Conservation (phyloP, 2,113 vertebrate genomes). For the Muntiacus muntjak region DNA sequence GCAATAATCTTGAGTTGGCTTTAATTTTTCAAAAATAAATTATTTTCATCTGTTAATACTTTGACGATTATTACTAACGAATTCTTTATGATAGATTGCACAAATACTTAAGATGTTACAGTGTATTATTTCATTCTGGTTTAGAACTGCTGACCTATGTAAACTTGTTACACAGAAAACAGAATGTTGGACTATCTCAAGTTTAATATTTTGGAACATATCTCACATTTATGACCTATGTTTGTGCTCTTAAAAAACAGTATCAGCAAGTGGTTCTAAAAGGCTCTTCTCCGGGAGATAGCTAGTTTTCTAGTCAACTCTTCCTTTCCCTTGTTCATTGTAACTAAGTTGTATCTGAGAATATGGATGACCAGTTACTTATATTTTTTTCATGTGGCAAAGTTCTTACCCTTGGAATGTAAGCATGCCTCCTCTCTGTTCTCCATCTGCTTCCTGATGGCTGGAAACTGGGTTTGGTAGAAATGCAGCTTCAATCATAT, state of each 20-base stretch:
- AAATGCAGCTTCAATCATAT: not conserved
- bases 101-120: not conserved
- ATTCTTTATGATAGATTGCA: not conserved
- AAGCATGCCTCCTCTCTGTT: not conserved
- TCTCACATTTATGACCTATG: not conserved
- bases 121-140: not conserved
- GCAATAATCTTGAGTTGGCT: not conserved
- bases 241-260: not conserved
- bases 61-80: not conserved
- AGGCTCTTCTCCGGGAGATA: not conserved
- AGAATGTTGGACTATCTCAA: not conserved
- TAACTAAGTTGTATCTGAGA: not conserved
- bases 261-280: not conserved
- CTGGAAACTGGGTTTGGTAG: not conserved
- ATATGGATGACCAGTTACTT: not conserved
- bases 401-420: not conserved
- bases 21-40: not conserved
- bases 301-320: not conserved
- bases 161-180: not conserved
- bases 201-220: not conserved
- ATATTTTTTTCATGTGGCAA: not conserved
- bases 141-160: not conserved
- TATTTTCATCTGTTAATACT: not conserved
- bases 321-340: not conserved
- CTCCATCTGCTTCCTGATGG: not conserved